Evolutionary conservation across 2,888 invertebrate genomes (phyloP), one percentile per base, ranked within the genome.

Genomic region (Lepidocyrtinus sp.): DNA sequence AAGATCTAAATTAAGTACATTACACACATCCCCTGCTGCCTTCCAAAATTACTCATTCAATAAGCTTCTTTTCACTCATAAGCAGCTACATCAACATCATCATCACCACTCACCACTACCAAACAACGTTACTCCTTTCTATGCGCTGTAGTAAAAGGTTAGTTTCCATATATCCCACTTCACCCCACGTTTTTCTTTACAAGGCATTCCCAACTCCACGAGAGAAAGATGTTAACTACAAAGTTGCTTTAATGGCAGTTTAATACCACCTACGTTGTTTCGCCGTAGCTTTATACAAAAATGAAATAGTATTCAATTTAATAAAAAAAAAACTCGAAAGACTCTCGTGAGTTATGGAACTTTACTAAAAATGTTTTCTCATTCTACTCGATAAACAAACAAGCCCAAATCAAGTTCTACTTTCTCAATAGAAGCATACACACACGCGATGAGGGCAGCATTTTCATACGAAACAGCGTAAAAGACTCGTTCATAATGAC

Each of bases 1-100:
- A 85, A 83, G 78, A 82, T 79, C 71, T 62, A 83, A 85, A 84
- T 85, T 85, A 84, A 85, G 83, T 76, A 83, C 83, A 84, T 84
- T 84, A 85, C 73, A 72, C 78, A 78, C 78, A 73, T 78, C 78
- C 78, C 78, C 78, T 73, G 78, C 78, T 78, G 78, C 78, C 73
- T 78, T 78, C 68, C 78, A 78, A 78, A 78, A 78, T 78, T 78
- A 78, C 78, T 78, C 78, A 26, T 67, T 67, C 71, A 76, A 76
- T 76, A 70, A 71, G 69, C 63, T 75, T 25, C 69, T 36, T 36
- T 36, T 67, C 45, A 75, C 50, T 19, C 59, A 59, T 17, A 59
- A 61, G 19, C 12, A 64, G 15, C 9, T 26, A 26, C 27, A 67
- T 9, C 25, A 9, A n/a, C n/a, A 25, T 26, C 15, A 22, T 65